Evolutionary conservation across 2,888 invertebrate genomes (phyloP).

Genomic region (Xiphydria camelus): DNA sequence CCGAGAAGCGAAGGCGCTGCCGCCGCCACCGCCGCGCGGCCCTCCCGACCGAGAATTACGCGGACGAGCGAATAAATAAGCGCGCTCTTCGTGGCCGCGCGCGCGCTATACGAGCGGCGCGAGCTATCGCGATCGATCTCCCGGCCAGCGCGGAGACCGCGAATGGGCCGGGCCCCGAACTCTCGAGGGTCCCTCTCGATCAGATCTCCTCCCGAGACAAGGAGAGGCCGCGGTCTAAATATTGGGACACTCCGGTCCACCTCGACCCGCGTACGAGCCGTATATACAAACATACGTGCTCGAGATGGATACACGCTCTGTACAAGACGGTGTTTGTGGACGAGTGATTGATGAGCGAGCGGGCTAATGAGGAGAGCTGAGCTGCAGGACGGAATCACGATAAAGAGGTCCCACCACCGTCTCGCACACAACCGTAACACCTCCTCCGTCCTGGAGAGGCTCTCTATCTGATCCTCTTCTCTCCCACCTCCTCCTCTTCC

Average conservation of each 20-base stretch:
- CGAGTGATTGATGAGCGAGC: slow-evolving; percentile 57
- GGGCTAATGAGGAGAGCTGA: slow-evolving; percentile 57
- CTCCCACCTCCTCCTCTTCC: neutral
- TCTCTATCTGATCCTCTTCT: slow-evolving; percentile 25
- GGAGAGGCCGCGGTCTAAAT: slow-evolving; percentile 43
- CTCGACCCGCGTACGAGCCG: slow-evolving; percentile 20
- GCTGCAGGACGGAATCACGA: slow-evolving; percentile 56
- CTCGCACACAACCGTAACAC: slow-evolving; percentile 38
- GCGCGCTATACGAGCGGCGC: too few species aligned
- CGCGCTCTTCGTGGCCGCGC: slow-evolving; percentile 1
- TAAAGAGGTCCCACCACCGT: slow-evolving; percentile 53
- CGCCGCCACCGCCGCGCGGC: too few species aligned
- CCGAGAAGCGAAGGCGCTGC: too few species aligned
- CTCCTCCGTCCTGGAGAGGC: slow-evolving; percentile 20
- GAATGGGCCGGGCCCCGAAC: slow-evolving; percentile 20
- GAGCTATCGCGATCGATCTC: slow-evolving; percentile 6
- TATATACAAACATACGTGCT: slow-evolving; percentile 14
- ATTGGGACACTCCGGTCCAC: slow-evolving; percentile 45
- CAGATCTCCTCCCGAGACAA: slow-evolving; percentile 5
- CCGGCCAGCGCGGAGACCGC: neutral
- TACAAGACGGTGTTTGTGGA: slow-evolving; percentile 53
- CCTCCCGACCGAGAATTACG: neutral
- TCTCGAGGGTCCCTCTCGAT: slow-evolving; percentile 3
- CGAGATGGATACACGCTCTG: slow-evolving; percentile 4
- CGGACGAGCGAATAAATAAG: slow-evolving; percentile 3